phyloP scores from a whole-genome alignment of 2,888 invertebrate species.

The Asteroscopus sphinx region DNA sequence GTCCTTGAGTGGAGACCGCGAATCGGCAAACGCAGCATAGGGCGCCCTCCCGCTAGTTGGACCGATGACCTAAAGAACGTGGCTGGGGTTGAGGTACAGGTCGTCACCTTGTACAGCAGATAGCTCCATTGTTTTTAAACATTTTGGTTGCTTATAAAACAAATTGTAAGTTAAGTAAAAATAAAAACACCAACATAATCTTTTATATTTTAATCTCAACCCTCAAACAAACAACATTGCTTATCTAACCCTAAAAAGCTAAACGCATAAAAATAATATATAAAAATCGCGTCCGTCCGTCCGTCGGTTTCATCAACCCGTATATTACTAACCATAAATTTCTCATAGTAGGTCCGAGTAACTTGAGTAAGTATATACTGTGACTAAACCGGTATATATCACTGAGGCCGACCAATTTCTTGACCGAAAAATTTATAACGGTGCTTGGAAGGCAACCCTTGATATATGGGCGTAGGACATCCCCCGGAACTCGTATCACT shows the following conservation, averaged over 20 bases:
- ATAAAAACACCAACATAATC: not conserved
- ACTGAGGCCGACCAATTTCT: slow-evolving; percentile 83
- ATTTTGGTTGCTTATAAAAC: too few relatives aligned
- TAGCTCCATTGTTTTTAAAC: not conserved
- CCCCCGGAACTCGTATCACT: slow-evolving; percentile 51
- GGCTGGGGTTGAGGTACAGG: too few relatives aligned
- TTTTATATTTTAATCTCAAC: slow-evolving; percentile 7
- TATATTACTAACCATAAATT: slow-evolving; percentile 84
- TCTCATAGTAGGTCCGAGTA: slow-evolving; percentile 67
- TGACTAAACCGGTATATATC: slow-evolving; percentile 78
- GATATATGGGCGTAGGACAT: slow-evolving; percentile 75
- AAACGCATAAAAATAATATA: slow-evolving; percentile 63
- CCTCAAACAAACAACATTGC: slow-evolving; percentile 11
- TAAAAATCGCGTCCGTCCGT: slow-evolving; percentile 59
- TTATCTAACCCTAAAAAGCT: slow-evolving; percentile 30
- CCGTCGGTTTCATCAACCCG: slow-evolving; percentile 75
- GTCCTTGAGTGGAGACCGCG: too few relatives aligned
- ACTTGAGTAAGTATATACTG: slow-evolving; percentile 78
- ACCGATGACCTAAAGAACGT: too few relatives aligned
- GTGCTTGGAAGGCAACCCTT: slow-evolving; percentile 61
- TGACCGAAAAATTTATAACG: slow-evolving; percentile 89
- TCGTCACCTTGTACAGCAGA: too few relatives aligned
- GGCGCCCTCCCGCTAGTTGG: too few relatives aligned
- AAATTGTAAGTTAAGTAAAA: too few relatives aligned
- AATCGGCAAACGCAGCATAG: too few relatives aligned